These are phyloP conservation scores for Thyatira batis DNA, from an alignment of 2,888 invertebrate species.

Conservation along the genomic window DNA sequence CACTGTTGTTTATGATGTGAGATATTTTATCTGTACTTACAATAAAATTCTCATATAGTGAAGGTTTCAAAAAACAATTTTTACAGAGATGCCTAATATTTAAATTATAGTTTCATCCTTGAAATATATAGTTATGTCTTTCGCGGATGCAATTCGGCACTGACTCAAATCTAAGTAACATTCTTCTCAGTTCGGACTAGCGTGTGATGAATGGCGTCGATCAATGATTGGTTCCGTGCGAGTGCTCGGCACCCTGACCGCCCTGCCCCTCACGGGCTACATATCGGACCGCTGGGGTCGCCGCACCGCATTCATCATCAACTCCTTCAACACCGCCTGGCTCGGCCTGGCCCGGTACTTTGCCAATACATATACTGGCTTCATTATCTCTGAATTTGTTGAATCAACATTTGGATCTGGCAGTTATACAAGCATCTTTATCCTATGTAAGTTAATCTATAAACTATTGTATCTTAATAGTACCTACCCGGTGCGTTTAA, in stretches of 20 bases:
- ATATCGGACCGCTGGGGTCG: conserved; percentile 89
- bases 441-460: conserved; percentile 82
- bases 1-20: conserved; percentile 67
- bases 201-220: conserved; percentile 87
- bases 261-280: conserved; percentile 86
- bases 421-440: conserved; percentile 86
- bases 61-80: no score
- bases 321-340: conserved; percentile 83
- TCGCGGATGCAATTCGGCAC: no score
- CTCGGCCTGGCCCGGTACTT: conserved; percentile 83
- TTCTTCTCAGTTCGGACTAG: conserved; percentile 80
- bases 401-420: conserved; percentile 86
- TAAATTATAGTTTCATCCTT: no score
- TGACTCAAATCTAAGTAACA: no score
- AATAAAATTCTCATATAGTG: no score
- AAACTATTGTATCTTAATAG: neutral
- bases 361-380: conserved; percentile 85
- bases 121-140: no score
- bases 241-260: conserved; percentile 85
- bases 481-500: no score
- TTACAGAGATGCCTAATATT: no score
- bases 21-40: no score
- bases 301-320: conserved; percentile 80
- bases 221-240: conserved; percentile 87
- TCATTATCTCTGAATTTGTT: conserved; percentile 85